These are phyloP conservation scores for Saturnia pavonia DNA, from an alignment of 2,888 invertebrate genomes.

Conservation along the genomic window DNA sequence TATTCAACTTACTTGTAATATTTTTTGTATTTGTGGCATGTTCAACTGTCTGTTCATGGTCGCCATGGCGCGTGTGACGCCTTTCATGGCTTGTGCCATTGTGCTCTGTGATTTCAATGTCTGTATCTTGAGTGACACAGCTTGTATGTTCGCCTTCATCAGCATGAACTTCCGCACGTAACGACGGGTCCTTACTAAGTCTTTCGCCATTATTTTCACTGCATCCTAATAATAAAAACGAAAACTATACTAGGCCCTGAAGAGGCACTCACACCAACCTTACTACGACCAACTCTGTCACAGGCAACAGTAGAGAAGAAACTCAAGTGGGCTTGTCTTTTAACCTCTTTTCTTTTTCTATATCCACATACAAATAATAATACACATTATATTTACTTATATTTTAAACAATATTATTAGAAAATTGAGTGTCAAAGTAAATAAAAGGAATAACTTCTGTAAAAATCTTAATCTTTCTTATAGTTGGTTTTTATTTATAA, in stretches of 20 bases:
- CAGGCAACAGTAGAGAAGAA: too few relatives aligned
- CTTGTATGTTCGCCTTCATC: conserved; percentile 99
- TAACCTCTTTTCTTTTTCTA: too few relatives aligned
- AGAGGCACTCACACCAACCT: too few relatives aligned
- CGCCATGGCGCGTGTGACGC: conserved; percentile 98
- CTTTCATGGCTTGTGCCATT: conserved; percentile 99
- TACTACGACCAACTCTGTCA: too few relatives aligned
- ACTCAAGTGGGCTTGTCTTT: too few relatives aligned
- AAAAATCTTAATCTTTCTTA: too few relatives aligned
- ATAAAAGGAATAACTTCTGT: too few relatives aligned
- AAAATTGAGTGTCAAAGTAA: too few relatives aligned
- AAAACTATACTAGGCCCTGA: not conserved
- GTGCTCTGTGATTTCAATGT: conserved; percentile 98
- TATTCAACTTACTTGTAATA: conserved; percentile 73
- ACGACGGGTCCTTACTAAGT: conserved; percentile 96
- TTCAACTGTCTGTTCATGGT: conserved; percentile 98
- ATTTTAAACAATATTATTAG: too few relatives aligned
- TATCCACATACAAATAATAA: too few relatives aligned
- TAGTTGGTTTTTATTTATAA: too few relatives aligned
- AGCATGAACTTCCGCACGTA: conserved; percentile 99
- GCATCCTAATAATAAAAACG: conserved; percentile 87
- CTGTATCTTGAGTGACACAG: conserved; percentile 98
- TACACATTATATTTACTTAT: too few relatives aligned
- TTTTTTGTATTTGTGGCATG: conserved; percentile 99
- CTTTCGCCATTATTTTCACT: conserved; percentile 99